Conservation (phyloP, 2,113 vertebrate genomes). For the Ciconia maguari region DNA sequence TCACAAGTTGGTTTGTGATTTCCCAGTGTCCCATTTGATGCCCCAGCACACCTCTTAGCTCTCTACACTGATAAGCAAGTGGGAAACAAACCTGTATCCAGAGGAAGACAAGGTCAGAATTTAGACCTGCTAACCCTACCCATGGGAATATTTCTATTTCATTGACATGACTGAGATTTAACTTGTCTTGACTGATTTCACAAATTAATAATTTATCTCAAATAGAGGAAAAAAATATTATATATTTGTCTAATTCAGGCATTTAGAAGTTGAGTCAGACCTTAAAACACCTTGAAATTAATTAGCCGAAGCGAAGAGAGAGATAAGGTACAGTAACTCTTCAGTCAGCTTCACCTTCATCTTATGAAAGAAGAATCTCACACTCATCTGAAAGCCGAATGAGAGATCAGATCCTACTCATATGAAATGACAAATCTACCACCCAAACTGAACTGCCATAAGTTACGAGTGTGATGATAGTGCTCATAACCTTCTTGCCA, state of each 20-base stretch:
- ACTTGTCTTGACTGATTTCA: neutral
- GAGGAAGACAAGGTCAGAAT: neutral
- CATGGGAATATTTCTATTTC: neutral
- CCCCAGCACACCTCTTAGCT: neutral
- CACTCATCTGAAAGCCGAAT: neutral
- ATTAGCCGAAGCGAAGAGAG: neutral
- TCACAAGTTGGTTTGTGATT: neutral
- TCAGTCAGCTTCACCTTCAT: neutral
- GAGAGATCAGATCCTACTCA: neutral
- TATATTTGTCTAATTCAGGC: neutral
- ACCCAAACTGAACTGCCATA: neutral
- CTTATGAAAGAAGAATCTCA: neutral
- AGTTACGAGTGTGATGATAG: neutral
- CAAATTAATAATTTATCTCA: neutral
- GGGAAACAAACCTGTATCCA: neutral
- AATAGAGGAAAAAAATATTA: neutral
- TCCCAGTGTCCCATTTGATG: neutral
- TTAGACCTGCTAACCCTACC: neutral
- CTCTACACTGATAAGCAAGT: neutral
- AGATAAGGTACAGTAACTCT: neutral
- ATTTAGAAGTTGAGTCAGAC: neutral
- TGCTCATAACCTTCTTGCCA: neutral
- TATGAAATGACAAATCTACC: neutral
- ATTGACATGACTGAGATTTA: neutral
- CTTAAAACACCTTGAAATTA: neutral